Base-by-base conservation (phyloP, 1,140 invertebrate species). In the Achroia grisella region DNA sequence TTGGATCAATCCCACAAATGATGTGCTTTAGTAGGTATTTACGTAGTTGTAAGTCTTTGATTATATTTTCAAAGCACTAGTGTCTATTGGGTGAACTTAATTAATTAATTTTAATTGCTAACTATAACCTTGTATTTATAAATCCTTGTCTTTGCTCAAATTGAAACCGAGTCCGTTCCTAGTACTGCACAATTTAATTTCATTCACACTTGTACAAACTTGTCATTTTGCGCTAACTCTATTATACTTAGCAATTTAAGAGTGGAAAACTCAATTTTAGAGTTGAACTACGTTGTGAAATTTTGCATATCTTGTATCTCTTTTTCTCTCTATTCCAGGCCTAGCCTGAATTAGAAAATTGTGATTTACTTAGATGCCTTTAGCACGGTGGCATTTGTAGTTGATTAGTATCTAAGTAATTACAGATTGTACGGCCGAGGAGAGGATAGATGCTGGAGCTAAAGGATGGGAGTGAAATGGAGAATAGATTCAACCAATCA, bases 361-460 rank as follows among this genome's bases (percentile, higher is more conserved):
- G 76, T 80, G 76, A 83, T 75, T 70, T 77, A 23, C 17, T 3
- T 23, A 77, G 71, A 77, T 79, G 79, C 76, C 74, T 80, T 82
- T 67, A 71, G 64, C 57, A 39, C 62, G 62, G 67, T 76, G 72
- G 68, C 58, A 51, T 57, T 34, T 39, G 39, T 62, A 71, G 56
- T 44, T 39, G 31, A 48, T 31, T 65, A 52, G 40, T 37, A 23
- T 8, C 17, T 23, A 23, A 23, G 14, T 35, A 53, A 4, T n/a
- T 23, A 11, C 11, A 13, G 15, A n/a, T 43, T 34, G 41, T 27
- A 34, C 17, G 31, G 31, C 9, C 17, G 35, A 43, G 23, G 15
- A 10, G 11, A 1, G 5, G 17, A 6, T 6, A 23, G 17, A 3
- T 2, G 17, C 6, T 23, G 17, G 17, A 23, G 6, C 17, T 3